A percentile compares a stretch with the other conserved stretches of the same genome.
Evolutionary conservation across 2,797 vertebrate genomes (phyloP).

Genomic region (Lophius americanus): DNA sequence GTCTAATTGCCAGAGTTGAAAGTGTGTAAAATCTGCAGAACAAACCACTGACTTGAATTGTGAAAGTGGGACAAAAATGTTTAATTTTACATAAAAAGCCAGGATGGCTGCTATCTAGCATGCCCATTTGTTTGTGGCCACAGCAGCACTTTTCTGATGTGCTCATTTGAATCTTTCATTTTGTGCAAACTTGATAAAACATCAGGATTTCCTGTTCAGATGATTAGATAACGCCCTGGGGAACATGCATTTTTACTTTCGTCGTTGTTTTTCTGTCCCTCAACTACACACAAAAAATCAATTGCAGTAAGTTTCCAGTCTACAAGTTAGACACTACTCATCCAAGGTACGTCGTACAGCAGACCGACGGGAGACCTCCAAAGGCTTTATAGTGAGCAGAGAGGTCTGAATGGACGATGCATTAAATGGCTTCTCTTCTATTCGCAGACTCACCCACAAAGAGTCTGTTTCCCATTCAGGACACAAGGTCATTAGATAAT

Average conservation of each 20-base stretch:
- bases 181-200: slow-evolving; percentile 8
- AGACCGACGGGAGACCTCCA: slow-evolving; percentile 52
- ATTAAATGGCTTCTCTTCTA: slow-evolving; percentile 65
- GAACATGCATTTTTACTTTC: slow-evolving; percentile 22
- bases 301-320: slow-evolving; percentile 33
- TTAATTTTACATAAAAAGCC: not conserved
- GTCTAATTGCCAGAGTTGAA: not conserved
- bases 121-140: not conserved
- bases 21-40: slow-evolving; percentile 22
- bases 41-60: slow-evolving; percentile 18
- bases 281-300: slow-evolving; percentile 37
- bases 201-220: slow-evolving; percentile 25
- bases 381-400: slow-evolving; percentile 44
- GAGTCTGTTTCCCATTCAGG: slow-evolving; percentile 76
- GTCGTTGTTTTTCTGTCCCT: slow-evolving; percentile 16
- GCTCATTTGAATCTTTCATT: slow-evolving; percentile 1
- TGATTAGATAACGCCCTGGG: slow-evolving; percentile 16
- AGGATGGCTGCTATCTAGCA: not conserved
- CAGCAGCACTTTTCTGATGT: not conserved
- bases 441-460: slow-evolving; percentile 61
- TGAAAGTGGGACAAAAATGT: slow-evolving; percentile 7
- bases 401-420: slow-evolving; percentile 64
- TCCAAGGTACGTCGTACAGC: slow-evolving; percentile 22
- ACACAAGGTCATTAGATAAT: slow-evolving; percentile 79
- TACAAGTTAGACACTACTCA: slow-evolving; percentile 40